A percentile compares a stretch with the other conserved stretches of the same genome.
phyloP scores from a whole-genome alignment of 2,113 vertebrate species.

The Tragelaphus imberbis region DNA sequence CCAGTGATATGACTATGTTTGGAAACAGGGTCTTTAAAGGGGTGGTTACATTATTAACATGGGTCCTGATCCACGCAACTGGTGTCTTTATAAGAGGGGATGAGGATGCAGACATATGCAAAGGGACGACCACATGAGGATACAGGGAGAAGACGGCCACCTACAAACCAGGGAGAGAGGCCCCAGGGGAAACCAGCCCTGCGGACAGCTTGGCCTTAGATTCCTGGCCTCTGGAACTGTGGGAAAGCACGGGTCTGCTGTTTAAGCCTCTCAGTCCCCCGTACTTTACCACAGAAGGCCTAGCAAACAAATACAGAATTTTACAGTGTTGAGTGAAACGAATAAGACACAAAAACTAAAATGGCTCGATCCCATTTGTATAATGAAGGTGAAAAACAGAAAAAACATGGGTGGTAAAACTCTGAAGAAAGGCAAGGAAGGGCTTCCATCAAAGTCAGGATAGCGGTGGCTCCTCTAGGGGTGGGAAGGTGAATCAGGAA shows the following conservation, averaged over 20 bases:
- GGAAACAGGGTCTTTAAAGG: background rate
- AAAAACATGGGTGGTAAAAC: background rate
- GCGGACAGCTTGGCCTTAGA: accelerated
- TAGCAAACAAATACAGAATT: background rate
- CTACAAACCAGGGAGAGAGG: background rate
- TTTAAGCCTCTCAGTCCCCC: too few relatives aligned
- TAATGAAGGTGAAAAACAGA: background rate
- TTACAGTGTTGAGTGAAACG: background rate
- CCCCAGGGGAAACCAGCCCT: background rate
- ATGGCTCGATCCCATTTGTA: background rate
- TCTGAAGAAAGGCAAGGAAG: background rate
- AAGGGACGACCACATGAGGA: background rate
- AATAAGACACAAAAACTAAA: background rate
- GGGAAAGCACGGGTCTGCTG: background rate
- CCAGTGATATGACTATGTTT: background rate
- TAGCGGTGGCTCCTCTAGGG: background rate
- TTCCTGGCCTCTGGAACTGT: background rate
- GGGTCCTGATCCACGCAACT: background rate
- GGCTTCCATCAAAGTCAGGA: background rate
- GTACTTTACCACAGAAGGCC: background rate
- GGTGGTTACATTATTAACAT: background rate
- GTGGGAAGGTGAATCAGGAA: background rate
- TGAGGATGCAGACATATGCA: background rate
- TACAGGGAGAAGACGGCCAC: accelerated
- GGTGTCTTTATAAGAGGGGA: background rate